phyloP scores from a whole-genome alignment of 1,140 invertebrate genomes.

The Drosophila gunungcola region DNA sequence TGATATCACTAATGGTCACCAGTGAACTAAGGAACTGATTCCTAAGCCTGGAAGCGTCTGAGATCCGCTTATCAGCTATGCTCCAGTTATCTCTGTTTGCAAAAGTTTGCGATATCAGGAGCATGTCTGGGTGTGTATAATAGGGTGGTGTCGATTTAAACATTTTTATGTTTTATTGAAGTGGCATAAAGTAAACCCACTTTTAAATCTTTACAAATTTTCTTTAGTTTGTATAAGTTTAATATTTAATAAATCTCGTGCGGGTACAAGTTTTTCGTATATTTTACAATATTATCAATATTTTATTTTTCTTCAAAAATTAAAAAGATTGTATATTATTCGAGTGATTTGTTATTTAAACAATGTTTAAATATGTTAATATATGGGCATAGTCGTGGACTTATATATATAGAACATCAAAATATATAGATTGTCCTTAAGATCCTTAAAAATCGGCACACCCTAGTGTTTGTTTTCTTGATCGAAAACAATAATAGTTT shows the following conservation, averaged over 20 bases:
- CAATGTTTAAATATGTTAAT: not conserved
- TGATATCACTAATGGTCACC: conserved; percentile 18
- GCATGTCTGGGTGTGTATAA: not conserved
- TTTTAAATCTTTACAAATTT: not conserved
- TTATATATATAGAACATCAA: not conserved
- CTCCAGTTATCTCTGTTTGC: not conserved
- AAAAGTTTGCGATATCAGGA: not conserved
- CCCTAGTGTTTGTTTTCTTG: conserved; percentile 9
- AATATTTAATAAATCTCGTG: not conserved
- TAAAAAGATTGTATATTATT: not conserved
- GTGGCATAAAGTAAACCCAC: not conserved
- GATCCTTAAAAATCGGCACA: conserved; percentile 1
- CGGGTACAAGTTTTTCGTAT: not conserved
- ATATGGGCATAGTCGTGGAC: not conserved
- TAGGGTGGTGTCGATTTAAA: conserved; percentile 13
- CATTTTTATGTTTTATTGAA: not conserved
- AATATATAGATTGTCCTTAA: not conserved
- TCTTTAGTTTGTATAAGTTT: not conserved
- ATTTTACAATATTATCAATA: not conserved
- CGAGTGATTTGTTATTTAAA: not conserved
- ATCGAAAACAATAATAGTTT: conserved; percentile 16
- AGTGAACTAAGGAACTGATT: conserved; percentile 6
- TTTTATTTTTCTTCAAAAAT: not conserved
- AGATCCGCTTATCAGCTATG: not conserved
- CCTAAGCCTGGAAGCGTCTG: not conserved